These are phyloP conservation scores for Pyrocephalus nanus DNA, from an alignment of 2,797 vertebrate species.

Conservation along the genomic window DNA sequence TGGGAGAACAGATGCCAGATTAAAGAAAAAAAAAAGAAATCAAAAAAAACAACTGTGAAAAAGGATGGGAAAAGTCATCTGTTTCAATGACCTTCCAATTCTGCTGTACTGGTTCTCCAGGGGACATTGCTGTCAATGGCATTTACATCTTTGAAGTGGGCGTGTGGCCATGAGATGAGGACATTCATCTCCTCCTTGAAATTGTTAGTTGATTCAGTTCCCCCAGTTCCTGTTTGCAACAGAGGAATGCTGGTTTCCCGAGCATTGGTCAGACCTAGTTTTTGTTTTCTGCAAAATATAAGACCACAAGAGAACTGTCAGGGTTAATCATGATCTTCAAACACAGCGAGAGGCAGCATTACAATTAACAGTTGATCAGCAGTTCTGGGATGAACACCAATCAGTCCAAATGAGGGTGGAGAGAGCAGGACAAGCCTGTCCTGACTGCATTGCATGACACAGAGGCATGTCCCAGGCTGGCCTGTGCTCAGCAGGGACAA, in stretches of 20 bases:
- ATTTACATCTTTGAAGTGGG: not conserved
- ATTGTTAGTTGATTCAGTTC: not conserved
- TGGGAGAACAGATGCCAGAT: conserved; percentile 28
- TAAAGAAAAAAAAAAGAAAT: not conserved
- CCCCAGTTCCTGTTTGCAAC: not conserved
- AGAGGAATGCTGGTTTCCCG: not conserved
- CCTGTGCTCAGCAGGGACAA: rapidly evolving
- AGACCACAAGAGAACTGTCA: not conserved
- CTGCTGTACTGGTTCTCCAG: not conserved
- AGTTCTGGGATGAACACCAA: not conserved
- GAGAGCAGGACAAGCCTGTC: not conserved
- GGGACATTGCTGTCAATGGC: conserved; percentile 2
- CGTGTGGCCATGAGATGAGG: not conserved
- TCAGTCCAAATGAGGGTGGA: not conserved
- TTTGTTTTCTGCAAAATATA: conserved; percentile 27
- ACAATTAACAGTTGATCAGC: not conserved
- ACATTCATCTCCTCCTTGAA: not conserved
- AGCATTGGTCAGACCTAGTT: not conserved
- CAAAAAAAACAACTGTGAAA: not conserved
- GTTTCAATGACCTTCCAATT: conserved; percentile 14
- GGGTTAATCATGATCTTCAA: not conserved
- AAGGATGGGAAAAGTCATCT: conserved; percentile 8
- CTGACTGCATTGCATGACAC: not conserved
- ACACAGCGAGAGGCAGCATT: not conserved
- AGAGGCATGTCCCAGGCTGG: not conserved